A percentile compares a stretch with the other conserved stretches of the same genome.
Conservation (phyloP, 2,888 invertebrate genomes). For the Xanthia icteritia region DNA sequence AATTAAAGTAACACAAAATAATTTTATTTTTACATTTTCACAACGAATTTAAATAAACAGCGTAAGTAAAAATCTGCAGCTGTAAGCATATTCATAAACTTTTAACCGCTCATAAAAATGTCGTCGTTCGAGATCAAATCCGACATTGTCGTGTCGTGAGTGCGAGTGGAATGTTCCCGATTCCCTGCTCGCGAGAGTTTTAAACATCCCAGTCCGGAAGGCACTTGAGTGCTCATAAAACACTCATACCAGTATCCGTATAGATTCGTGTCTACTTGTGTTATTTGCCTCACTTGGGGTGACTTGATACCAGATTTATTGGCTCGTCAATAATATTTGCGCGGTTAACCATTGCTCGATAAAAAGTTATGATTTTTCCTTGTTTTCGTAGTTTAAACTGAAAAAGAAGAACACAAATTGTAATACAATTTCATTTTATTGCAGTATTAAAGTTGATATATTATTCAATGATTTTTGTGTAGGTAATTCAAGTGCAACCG, state of each 20-base stretch:
- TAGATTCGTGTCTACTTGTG: constrained; percentile 79
- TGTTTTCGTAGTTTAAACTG: constrained; percentile 20
- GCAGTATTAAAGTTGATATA: neutral
- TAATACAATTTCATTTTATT: neutral
- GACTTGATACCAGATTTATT: constrained; percentile 68
- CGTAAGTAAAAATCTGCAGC: constrained; percentile 60
- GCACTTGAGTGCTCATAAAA: constrained; percentile 88
- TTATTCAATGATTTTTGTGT: neutral
- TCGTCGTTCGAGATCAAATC: constrained; percentile 79
- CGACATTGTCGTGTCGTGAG: constrained; percentile 85
- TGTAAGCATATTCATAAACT: constrained; percentile 79
- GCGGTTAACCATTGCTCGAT: constrained; percentile 54
- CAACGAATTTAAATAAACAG: constrained; percentile 54
- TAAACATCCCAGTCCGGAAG: constrained; percentile 84
- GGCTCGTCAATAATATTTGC: constrained; percentile 58
- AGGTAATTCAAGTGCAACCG: neutral
- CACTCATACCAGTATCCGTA: constrained; percentile 83
- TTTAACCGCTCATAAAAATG: constrained; percentile 81
- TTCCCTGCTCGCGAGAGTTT: constrained; percentile 80
- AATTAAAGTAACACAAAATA: neutral
- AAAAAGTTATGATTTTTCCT: constrained; percentile 45
- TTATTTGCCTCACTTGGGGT: constrained; percentile 75
- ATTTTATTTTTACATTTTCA: constrained; percentile 7
- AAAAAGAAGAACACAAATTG: neutral
- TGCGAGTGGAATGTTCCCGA: constrained; percentile 80